Base-by-base conservation (phyloP, 2,888 invertebrate genomes). In the Ophraella communa region DNA sequence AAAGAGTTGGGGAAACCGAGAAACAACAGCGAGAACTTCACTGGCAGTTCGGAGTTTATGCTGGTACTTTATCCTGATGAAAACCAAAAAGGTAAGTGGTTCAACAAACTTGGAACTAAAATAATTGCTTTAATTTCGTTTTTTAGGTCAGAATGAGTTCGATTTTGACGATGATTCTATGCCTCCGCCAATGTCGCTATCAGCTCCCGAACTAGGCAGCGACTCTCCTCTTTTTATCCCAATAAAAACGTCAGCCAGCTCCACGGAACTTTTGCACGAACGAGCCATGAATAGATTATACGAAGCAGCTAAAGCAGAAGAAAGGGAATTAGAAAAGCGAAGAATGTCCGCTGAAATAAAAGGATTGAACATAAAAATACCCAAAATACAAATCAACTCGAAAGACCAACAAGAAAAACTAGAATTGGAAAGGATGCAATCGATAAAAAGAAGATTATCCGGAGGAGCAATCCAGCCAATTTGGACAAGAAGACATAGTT, bases 241-340 rank as follows among this genome's bases (percentile, higher is more conserved):
- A 1, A 81, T 93, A 33, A 87, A 91, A 24, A 87, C 89, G 72
- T 91, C 92, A 0, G 91, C 91, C 23, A 94, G 94, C 77, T 93
- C 93, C 2, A 91, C 92, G 0, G 94, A 94, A 78, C 84, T 94
- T 4, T 85, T 94, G 0, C 93, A 93, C 78, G 93, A 93, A 78
- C 86, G 89, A 47, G 91, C 92, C 10, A 92, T 94, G 91, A 91
- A 90, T 7, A 85, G 93, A 39, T 91, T 94, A 78, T 92, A 92
- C 78, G 88, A 90, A 79, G 93, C 91, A 8, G 88, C 91, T 2
- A 90, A 89, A 60, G 85, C 90, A 72, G 91, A 93, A 79, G 90
- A 93, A 79, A 87, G 88, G 18, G 88, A 89, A 74, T 14, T 80
- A 70, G 66, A 74, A 65, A 70, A 64, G 73, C 44, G 77, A 70